A percentile compares a stretch with the other conserved stretches of the same genome.
phyloP scores from a whole-genome alignment of 2,888 invertebrate genomes.

The Conops quadrifasciatus region DNA sequence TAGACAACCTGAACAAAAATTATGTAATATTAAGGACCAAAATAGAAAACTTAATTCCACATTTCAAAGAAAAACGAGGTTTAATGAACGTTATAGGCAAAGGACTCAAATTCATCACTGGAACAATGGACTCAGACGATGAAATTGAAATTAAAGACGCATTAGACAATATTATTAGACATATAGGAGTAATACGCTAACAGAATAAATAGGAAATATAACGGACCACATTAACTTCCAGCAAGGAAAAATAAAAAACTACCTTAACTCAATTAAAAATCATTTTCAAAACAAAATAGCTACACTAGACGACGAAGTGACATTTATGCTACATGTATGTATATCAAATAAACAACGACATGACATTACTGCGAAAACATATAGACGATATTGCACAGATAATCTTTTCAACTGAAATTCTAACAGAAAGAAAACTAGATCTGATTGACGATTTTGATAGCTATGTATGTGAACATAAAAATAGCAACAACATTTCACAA shows the following conservation, averaged over 20 bases:
- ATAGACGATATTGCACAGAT: conserved; percentile 40
- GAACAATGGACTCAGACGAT: conserved; percentile 43
- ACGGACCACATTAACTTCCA: conserved; percentile 42
- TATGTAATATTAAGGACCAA: conserved; percentile 34
- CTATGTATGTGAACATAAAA: conserved; percentile 37
- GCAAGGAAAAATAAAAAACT: conserved; percentile 38
- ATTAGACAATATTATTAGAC: conserved; percentile 32
- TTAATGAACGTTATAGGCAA: conserved; percentile 39
- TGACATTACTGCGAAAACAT: conserved; percentile 35
- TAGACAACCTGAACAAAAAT: conserved; percentile 35
- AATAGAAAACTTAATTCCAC: conserved; percentile 34
- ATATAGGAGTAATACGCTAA: conserved; percentile 35
- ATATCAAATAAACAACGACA: conserved; percentile 42
- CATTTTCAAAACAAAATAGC: conserved; percentile 37
- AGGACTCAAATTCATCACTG: conserved; percentile 40
- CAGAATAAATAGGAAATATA: conserved; percentile 43
- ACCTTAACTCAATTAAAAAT: conserved; percentile 38
- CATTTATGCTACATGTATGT: conserved; percentile 39
- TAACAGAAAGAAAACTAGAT: conserved; percentile 37
- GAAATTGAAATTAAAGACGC: conserved; percentile 37
- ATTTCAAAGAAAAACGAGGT: conserved; percentile 37
- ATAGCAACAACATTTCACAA: conserved; percentile 33
- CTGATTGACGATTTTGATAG: conserved; percentile 39
- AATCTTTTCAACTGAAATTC: conserved; percentile 41
- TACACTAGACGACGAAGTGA: conserved; percentile 41